These are phyloP conservation scores for Isichthys henryi DNA, from an alignment of 2,113 vertebrate species.

Conservation along the genomic window DNA sequence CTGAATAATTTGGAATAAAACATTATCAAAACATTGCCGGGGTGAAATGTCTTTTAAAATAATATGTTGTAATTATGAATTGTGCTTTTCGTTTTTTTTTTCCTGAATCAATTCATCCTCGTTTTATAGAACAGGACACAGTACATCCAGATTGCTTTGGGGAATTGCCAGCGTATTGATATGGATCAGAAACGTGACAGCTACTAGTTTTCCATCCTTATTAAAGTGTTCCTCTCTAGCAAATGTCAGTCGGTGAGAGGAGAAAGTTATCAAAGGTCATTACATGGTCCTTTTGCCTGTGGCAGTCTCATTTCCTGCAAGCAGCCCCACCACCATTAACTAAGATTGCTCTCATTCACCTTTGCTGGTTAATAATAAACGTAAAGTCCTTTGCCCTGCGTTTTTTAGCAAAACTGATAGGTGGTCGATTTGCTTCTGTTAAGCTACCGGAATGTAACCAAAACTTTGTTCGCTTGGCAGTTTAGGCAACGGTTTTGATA, in stretches of 20 bases:
- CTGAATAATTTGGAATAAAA: neutral
- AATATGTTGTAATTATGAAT: neutral
- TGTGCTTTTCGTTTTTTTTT: neutral
- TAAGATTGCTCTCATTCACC: neutral
- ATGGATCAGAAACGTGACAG: slow-evolving; percentile 6
- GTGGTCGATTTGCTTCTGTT: neutral
- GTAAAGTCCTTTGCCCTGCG: neutral
- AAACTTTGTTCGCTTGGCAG: neutral
- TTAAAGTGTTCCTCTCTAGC: slow-evolving; percentile 3
- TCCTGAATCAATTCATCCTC: neutral
- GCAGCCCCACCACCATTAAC: neutral
- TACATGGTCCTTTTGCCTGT: neutral
- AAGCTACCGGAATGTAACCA: neutral
- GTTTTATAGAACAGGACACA: neutral
- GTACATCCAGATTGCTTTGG: neutral
- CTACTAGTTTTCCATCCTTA: neutral
- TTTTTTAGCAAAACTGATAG: neutral
- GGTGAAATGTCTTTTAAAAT: neutral
- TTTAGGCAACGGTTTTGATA: neutral
- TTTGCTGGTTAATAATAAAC: slow-evolving; percentile 14
- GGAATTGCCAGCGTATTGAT: neutral
- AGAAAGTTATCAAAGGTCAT: neutral
- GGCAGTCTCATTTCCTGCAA: slow-evolving; percentile 3
- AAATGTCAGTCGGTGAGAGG: neutral
- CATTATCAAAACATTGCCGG: neutral